These are phyloP conservation scores for Nymphalis urticae DNA, from an alignment of 2,888 invertebrate species.

Conservation along the genomic window DNA sequence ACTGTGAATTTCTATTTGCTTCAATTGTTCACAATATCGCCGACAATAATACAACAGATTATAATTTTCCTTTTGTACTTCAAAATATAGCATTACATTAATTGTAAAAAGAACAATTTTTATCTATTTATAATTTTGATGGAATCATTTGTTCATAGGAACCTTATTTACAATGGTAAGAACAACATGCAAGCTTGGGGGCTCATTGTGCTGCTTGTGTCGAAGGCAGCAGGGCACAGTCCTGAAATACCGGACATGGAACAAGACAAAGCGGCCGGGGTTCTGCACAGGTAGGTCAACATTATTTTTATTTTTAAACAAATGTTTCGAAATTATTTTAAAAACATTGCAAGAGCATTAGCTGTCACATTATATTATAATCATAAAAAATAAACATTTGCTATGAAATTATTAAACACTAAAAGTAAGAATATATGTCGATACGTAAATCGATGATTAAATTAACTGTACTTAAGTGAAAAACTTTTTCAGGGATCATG, in stretches of 20 bases:
- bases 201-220: constrained; percentile 93
- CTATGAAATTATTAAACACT: too few relatives aligned
- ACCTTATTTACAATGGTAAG: constrained; percentile 94
- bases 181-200: constrained; percentile 98
- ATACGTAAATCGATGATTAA: too few relatives aligned
- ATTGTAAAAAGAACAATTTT: too few relatives aligned
- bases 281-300: constrained; percentile 84
- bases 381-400: too few relatives aligned
- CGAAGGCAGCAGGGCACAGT: constrained; percentile 94
- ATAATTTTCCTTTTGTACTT: too few relatives aligned
- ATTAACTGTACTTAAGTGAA: too few relatives aligned
- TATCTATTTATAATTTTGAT: background rate
- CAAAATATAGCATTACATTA: background rate
- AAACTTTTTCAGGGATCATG: too few relatives aligned
- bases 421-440: too few relatives aligned
- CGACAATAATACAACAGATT: too few relatives aligned
- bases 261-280: constrained; percentile 92
- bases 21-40: background rate
- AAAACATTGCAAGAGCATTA: too few relatives aligned
- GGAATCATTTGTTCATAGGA: constrained; percentile 73
- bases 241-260: constrained; percentile 90
- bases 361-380: too few relatives aligned
- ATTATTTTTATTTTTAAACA: background rate
- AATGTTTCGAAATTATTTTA: background rate
- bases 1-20: background rate